phyloP scores from a whole-genome alignment of 2,888 invertebrate species.

The Chrysopilus asiliformis region DNA sequence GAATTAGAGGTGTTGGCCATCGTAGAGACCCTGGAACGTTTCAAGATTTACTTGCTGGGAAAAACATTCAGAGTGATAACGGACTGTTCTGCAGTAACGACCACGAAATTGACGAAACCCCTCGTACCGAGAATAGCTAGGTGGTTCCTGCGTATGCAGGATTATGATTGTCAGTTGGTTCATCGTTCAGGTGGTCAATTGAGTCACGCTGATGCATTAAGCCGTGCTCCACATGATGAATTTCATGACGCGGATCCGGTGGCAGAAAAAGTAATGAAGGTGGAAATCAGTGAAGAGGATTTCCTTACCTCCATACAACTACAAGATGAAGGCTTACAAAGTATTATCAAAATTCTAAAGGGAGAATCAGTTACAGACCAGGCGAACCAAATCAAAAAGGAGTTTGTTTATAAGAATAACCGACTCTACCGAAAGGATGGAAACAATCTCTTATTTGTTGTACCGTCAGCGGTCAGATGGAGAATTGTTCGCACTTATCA shows the following conservation, averaged over 20 bases:
- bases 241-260: too few relatives aligned
- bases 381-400: conserved; percentile 9
- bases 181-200: too few relatives aligned
- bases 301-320: conserved; percentile 15
- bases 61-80: conserved; percentile 21
- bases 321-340: conserved; percentile 9
- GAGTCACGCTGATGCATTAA: background rate
- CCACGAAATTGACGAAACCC: conserved; percentile 20
- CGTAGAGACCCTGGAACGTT: conserved; percentile 21
- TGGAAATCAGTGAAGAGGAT: too few relatives aligned
- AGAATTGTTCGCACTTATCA: conserved; percentile 14
- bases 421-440: conserved; percentile 11
- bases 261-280: conserved; percentile 9
- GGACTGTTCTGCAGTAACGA: conserved; percentile 24
- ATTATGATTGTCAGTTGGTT: too few relatives aligned
- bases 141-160: conserved; percentile 19
- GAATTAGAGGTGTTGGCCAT: too few relatives aligned
- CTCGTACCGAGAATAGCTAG: conserved; percentile 21
- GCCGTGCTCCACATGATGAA: too few relatives aligned
- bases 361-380: conserved; percentile 7
- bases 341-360: conserved; percentile 10
- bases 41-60: conserved; percentile 26
- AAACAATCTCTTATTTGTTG: conserved; percentile 11
- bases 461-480: conserved; percentile 14
- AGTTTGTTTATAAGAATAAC: conserved; percentile 10